Percentiles rank a stretch among this genome's conserved stretches.
Conservation (phyloP, 2,888 invertebrate species). For the Troides oblongomaculatus region DNA sequence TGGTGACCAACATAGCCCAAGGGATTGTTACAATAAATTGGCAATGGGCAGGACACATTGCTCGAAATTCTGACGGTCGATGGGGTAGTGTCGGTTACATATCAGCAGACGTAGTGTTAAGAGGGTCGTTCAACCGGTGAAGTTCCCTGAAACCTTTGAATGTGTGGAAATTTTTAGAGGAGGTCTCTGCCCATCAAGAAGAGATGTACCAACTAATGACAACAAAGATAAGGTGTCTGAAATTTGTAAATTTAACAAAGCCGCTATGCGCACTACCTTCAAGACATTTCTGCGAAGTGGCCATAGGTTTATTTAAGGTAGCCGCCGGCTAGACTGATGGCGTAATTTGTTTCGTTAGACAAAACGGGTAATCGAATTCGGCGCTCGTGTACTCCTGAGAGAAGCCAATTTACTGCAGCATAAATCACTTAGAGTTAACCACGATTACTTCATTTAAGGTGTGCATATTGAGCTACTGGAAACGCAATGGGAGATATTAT, state of each 20-base stretch:
- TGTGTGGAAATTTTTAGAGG: no score
- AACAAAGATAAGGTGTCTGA: no score
- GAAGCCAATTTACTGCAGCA: conserved; percentile 19
- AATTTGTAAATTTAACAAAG: background rate
- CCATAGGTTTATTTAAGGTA: conserved; percentile 1
- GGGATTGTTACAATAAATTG: no score
- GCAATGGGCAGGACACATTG: no score
- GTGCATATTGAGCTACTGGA: background rate
- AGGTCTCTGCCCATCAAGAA: no score
- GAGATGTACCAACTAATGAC: no score
- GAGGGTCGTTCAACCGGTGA: no score
- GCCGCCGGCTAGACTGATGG: background rate
- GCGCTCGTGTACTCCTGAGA: conserved; percentile 3
- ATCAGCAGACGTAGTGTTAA: no score
- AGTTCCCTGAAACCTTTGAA: no score
- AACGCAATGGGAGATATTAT: background rate
- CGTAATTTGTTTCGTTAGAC: conserved; percentile 20
- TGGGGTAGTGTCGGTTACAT: no score
- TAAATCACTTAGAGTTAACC: conserved; percentile 18
- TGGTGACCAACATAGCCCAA: no score
- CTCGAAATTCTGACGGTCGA: no score
- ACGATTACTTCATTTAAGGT: conserved; percentile 32
- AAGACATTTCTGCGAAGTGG: conserved; percentile 12
- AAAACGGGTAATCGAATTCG: conserved; percentile 7
- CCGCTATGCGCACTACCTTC: background rate